Evolutionary conservation across 2,797 vertebrate genomes (phyloP), one percentile per base, ranked within the genome.

Genomic region (Rhinogobio ventralis): DNA sequence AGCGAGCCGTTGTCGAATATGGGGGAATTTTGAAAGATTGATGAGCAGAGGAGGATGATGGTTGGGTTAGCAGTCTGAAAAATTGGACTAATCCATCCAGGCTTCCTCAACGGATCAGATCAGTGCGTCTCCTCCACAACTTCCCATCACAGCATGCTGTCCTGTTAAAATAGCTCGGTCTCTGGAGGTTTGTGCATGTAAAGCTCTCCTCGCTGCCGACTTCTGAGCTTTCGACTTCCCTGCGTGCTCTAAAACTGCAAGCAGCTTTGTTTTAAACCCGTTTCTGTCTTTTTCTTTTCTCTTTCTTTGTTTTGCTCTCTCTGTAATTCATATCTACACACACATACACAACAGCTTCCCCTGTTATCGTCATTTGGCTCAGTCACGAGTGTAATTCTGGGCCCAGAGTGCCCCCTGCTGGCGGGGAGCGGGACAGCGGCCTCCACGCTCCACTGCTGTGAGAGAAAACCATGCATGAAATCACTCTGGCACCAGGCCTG

Each of bases 361-460:
- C 33, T 86, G n/a, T 84, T 62, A 46, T 45, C 2, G 23, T 9
- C 28, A 39, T 42, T 74, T 71, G 36, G 51, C 19, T 11, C 8
- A 13, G 53, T 42, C 42, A 28, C 57, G 51, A 74, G 62, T 6
- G 49, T 78, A 88, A 93, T 90, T 86, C 86, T 89, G 89, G 91
- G 90, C 91, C 87, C 87, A 90, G 89, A 95, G 92, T 94, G 95
- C 92, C 95, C 95, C 95, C 95, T 94, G 91, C 92, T 93, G 95
- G 94, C 30, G 33, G 85, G 57, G 30, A 71, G 42, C 11, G 14
- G 33, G 28, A 86, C 64, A 4, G 62, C 84, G 89, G 20, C 23
- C 33, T 77, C 90, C 86, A 90, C 82, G 87, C 87, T 85, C 88
- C 85, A 91, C 90, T 85, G 87, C 92, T 92, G 87, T 85, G 87